Base-by-base conservation (phyloP, 2,797 vertebrate genomes). In the Semaprochilodus insignis region DNA sequence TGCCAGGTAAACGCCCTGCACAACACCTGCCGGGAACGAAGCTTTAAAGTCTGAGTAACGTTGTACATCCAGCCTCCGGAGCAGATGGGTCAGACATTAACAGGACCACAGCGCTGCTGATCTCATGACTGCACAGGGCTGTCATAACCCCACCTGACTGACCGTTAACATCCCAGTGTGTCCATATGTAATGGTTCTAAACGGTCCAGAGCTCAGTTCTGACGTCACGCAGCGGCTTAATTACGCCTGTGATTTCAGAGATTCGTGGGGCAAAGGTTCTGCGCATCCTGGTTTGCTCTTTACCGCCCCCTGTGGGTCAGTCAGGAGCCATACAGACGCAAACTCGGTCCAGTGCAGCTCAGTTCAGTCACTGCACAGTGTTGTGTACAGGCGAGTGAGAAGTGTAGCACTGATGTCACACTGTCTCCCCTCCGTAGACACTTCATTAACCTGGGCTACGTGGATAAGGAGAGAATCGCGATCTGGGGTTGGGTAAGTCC, bases 401-500 rank as follows among this genome's bases (percentile, higher is more conserved):
- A 40, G 31, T 19, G 19, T 63, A 4, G 19, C 8, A 10, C 40
- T 51, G 31, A 63, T 3, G 11, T 62, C 14, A 19, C 13, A 27
- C 52, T 60, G 34, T 25, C 60, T 31, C 34, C 31, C 57, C 2
- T 85, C 95, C 88, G 83, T 81, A 99, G 98, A 88, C 86, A 93
- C 85, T 98, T 99, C 89, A 94, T 94, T 88, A 90, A 96, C 80
- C 94, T 96, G 95, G 92, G 93, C 82, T 99, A 94, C 89, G 92
- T 99, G 85, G 97, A 99, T 88, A 91, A 95, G 87, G 23, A 93
- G n/a, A 94, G 94, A 89, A 90, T 99, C 79, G 97, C 98, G 80
- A 97, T 99, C 87, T 99, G 98, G 98, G 98, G 98, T 83, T 99
- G 97, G 98, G 98, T 99, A 91, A 96, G 98, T 95, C 44, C 10